Evolutionary conservation across 1,140 invertebrate genomes (phyloP).

Genomic region (Onthophagus taurus): DNA sequence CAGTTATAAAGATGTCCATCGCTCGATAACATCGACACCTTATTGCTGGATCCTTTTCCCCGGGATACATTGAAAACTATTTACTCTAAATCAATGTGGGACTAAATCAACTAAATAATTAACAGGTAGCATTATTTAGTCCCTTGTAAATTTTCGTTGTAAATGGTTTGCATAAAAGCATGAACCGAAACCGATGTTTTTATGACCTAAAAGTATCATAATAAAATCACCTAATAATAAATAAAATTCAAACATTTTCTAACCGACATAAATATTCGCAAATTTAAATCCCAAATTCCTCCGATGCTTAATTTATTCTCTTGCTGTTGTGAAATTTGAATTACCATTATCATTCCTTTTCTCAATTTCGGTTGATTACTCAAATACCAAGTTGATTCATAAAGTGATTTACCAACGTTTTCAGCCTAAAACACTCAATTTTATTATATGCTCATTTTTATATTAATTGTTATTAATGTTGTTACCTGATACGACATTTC

Average conservation of each 20-base stretch:
- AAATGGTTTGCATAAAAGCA: slow-evolving; percentile 9
- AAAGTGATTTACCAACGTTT: neutral
- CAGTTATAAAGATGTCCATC: too few relatives aligned
- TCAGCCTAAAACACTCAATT: slow-evolving; percentile 1
- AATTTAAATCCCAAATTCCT: slow-evolving; percentile 5
- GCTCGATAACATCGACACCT: too few relatives aligned
- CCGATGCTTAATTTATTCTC: slow-evolving; percentile 7
- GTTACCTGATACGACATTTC: slow-evolving; percentile 5
- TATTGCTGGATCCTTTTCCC: too few relatives aligned
- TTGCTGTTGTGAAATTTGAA: neutral
- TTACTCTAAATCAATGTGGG: too few relatives aligned
- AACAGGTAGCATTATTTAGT: too few relatives aligned
- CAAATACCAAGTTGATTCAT: neutral
- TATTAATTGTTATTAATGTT: neutral
- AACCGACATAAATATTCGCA: slow-evolving; percentile 3
- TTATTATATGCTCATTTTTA: neutral
- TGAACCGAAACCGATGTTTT: slow-evolving; percentile 8
- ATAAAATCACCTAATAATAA: neutral
- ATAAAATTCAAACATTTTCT: neutral
- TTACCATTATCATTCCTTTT: slow-evolving; percentile 5
- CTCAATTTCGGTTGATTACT: slow-evolving; percentile 1
- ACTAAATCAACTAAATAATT: too few relatives aligned
- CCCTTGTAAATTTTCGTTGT: too few relatives aligned
- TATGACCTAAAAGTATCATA: neutral
- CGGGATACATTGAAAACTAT: too few relatives aligned